A percentile compares a stretch with the other conserved stretches of the same genome.
Evolutionary conservation across 2,113 vertebrate genomes (phyloP).

Genomic region (Pongo pygmaeus): DNA sequence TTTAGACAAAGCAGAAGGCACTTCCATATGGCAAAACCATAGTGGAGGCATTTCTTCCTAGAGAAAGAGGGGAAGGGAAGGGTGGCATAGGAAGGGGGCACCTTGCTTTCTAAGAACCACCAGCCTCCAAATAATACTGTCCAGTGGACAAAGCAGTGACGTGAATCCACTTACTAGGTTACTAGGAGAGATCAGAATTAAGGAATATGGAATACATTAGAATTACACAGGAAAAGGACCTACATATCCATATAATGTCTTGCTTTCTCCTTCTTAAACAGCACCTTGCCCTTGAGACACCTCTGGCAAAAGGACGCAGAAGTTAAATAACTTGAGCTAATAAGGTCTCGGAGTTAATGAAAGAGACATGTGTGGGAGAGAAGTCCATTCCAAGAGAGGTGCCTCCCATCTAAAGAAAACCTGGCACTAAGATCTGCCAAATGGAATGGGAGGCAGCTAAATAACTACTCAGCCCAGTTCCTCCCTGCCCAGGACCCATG

Average conservation of each 20-base stretch:
- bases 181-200: constrained; percentile 15
- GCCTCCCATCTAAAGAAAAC: constrained; percentile 25
- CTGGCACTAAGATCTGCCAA: background rate
- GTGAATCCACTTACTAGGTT: background rate
- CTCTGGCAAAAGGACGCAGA: constrained; percentile 37
- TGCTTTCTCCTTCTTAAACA: constrained; percentile 47
- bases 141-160: background rate
- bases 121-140: background rate
- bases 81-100: background rate
- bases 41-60: background rate
- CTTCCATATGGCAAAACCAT: background rate
- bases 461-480: background rate
- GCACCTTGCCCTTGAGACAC: constrained; percentile 39
- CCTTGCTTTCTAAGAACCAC: background rate
- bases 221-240: background rate
- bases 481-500: background rate
- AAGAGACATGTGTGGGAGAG: constrained; percentile 43
- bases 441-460: constrained; percentile 12
- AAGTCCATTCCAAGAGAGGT: constrained; percentile 20
- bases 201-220: background rate
- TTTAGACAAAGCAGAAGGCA: background rate
- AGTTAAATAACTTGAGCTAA: constrained; percentile 62
- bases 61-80: background rate
- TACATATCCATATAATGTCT: background rate
- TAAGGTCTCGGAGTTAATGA: constrained; percentile 44